phyloP scores from a whole-genome alignment of 2,113 vertebrate genomes.

The Equus przewalskii region DNA sequence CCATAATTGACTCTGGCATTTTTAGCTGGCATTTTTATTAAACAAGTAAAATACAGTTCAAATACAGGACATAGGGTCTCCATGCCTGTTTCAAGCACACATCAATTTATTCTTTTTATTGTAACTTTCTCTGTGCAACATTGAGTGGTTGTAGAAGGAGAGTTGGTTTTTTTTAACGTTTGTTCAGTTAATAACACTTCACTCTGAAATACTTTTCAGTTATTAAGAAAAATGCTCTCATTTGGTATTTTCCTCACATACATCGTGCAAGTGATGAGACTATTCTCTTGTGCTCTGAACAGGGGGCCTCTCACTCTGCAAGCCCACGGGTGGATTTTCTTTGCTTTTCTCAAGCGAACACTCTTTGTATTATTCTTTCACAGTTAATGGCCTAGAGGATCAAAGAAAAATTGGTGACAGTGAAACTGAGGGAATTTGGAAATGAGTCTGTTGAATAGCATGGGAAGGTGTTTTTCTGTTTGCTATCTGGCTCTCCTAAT shows the following conservation, averaged over 20 bases:
- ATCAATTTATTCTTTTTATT: neutral
- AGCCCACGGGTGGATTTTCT: neutral
- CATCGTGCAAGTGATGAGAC: neutral
- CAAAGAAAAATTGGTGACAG: neutral
- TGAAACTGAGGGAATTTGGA: neutral
- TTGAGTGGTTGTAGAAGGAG: neutral
- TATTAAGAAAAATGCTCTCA: neutral
- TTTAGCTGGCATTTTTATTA: constrained; percentile 57
- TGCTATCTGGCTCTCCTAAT: neutral
- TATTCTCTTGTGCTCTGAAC: neutral
- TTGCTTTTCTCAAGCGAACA: neutral
- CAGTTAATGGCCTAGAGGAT: neutral
- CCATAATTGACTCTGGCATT: neutral
- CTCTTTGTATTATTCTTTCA: neutral
- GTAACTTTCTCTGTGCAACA: neutral
- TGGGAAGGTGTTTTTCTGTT: neutral
- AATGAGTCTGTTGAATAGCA: neutral
- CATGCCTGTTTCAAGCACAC: neutral
- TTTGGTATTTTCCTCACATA: neutral
- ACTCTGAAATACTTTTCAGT: neutral
- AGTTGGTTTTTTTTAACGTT: neutral
- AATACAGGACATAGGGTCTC: neutral
- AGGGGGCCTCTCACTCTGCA: too few species aligned
- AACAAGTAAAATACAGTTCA: neutral
- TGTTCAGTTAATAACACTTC: neutral